Evolutionary conservation across 2,888 invertebrate species (phyloP).

Genomic region (Lymantria monacha): DNA sequence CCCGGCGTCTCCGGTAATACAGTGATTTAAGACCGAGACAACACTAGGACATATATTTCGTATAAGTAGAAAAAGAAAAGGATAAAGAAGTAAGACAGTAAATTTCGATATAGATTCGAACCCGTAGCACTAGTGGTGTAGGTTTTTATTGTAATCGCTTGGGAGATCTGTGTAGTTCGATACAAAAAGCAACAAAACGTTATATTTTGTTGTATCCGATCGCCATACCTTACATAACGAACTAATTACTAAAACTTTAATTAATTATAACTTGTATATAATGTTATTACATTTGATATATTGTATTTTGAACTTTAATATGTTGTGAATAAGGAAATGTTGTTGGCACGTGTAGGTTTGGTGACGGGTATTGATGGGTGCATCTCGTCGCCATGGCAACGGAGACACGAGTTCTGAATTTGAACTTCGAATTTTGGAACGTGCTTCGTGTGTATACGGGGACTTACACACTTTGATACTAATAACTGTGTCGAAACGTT

Average conservation of each 20-base stretch:
- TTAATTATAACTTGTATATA: constrained; percentile 20
- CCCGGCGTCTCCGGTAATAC: too few relatives aligned
- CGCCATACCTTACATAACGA: constrained; percentile 15
- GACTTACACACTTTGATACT: not conserved
- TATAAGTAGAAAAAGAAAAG: too few relatives aligned
- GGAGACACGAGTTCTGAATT: constrained; percentile 48
- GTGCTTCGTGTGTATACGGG: constrained; percentile 30
- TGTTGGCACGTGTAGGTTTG: not conserved
- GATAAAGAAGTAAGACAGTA: too few relatives aligned
- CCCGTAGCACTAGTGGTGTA: too few relatives aligned
- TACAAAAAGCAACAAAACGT: too few relatives aligned
- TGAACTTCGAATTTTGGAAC: constrained; percentile 46
- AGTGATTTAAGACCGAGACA: too few relatives aligned
- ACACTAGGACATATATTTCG: too few relatives aligned
- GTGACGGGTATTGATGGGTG: constrained; percentile 30
- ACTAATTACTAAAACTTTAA: constrained; percentile 32
- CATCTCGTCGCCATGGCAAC: constrained; percentile 47
- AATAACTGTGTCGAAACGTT: not conserved
- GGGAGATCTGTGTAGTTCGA: too few relatives aligned
- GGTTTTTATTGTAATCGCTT: too few relatives aligned
- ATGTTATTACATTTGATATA: not conserved
- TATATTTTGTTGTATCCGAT: not conserved
- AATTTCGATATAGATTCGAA: too few relatives aligned
- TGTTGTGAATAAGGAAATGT: not conserved
- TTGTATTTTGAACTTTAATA: not conserved